Base-by-base conservation (phyloP, 64 coral and sea anemone species). In the Pocillopora damicornis region DNA sequence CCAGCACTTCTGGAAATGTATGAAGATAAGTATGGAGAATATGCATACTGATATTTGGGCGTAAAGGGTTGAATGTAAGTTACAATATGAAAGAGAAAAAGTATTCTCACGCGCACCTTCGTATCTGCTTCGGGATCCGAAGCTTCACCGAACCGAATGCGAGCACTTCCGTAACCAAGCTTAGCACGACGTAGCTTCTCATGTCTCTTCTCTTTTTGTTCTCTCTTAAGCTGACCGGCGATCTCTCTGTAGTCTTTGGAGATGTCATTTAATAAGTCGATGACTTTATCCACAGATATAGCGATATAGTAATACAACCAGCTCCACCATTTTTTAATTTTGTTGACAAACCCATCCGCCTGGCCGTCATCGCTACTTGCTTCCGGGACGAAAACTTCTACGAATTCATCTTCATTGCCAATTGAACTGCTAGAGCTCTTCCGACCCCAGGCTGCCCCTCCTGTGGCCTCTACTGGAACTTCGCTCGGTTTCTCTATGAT, bases 271-370 rank as follows among this genome's bases (percentile, higher is more conserved):
- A 99, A 76, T 13, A 99, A 51, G 12, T 94, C 76, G 20, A 99
- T 99, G 73, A 99, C 56, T 63, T 91, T 98, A 66, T 99, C 97
- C 13, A 99, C 83, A 5, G 83, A 30, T 73, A 96, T 93, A 7
- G 94, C 94, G 59, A 96, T 89, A 64, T 96, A 96, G 20, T 96
- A 96, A 58, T 96, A 96, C 9, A 93, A 80, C 94, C 94, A 96
- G 16, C 94, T 93, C 58, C 90, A 87, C 88, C 88, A 93, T 3
- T 78, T 59, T 58, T 93, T 93, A 12, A 96, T 60, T 73, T 93
- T 96, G 34, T 45, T 81, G 60, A 77, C 73, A 34, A 93, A 74
- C 45, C 88, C 94, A 37, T 86, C 72, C 1, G 61, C 38, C 23
- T 85, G 59, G 16, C 30, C 87, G 26, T 60, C 60, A 36, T 80